phyloP scores from a whole-genome alignment of 2,113 vertebrate genomes.

The Porphyrio hochstetteri region DNA sequence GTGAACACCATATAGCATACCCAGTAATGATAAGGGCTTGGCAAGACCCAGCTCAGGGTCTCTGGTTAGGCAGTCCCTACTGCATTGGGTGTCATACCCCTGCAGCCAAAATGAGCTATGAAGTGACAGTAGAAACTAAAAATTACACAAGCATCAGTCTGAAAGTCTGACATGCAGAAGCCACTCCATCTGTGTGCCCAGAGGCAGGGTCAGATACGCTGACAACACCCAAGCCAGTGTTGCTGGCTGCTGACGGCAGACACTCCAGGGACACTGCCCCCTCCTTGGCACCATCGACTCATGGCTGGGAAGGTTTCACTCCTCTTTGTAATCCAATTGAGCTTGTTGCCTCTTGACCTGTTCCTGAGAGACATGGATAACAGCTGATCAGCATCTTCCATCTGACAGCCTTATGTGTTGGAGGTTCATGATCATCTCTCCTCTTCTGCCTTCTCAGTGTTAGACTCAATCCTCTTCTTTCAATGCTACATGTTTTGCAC shows the following conservation, averaged over 20 bases:
- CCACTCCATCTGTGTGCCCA: accelerated
- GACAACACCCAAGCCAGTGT: not conserved
- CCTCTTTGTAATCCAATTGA: not conserved
- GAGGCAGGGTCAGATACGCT: not conserved
- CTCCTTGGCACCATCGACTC: not conserved
- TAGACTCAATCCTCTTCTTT: not conserved
- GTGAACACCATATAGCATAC: not conserved
- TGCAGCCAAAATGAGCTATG: not conserved
- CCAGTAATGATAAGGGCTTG: not conserved
- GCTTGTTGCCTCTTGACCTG: not conserved
- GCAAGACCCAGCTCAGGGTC: not conserved
- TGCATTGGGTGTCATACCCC: not conserved
- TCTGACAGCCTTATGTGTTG: not conserved
- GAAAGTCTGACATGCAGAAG: not conserved
- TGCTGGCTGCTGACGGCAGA: no score
- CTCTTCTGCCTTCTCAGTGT: not conserved
- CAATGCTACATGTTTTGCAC: not conserved
- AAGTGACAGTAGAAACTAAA: not conserved
- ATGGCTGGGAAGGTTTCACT: not conserved
- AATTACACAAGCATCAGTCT: not conserved
- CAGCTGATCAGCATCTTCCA: not conserved
- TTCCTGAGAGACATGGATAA: not conserved
- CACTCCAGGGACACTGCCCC: not conserved
- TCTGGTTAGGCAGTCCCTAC: not conserved
- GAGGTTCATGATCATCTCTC: not conserved